Base-by-base conservation (phyloP, 2,113 vertebrate genomes). In the Agapornis roseicollis region DNA sequence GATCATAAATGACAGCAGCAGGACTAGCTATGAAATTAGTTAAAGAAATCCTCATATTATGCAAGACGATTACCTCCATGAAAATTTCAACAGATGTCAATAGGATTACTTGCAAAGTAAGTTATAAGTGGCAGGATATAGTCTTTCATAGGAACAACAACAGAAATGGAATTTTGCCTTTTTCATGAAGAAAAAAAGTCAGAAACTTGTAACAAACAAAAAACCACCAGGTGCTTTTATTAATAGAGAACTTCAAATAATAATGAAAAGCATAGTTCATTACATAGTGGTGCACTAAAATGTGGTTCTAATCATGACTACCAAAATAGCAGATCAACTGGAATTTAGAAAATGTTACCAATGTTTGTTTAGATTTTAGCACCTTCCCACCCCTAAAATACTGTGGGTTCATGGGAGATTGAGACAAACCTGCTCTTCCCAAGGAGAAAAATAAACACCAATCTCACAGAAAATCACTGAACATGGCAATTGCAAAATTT, bases 111-210 rank as follows among this genome's bases (percentile, higher is more conserved):
- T 80, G 17, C 28, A 66, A 72, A 70, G 10, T n/a, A 50, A 72
- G 11, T 25, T 46, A 7, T 7, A 52, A 4, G 13, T 35, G 22
- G 11, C 4, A 85, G 42, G 79, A 76, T 20, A 71, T 1, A 50
- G 1, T 6, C 6, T 71, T 56, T 66, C 10, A 55, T 2, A 25
- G 28, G 81, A 86, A 56, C 4, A 39, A 35, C 33, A 58, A 35
- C 2, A 0, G 41, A 65, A 76, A 29, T 46, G 1, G 1, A 47
- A 33, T 7, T 9, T 35, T 14, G 0, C 6, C 2, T 41, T 65
- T 85, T 52, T 3, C 2, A 9, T 19, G 6, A 5, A 68, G 17
- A 28, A 19, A 13, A 29, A 60, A 44, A 35, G 13, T 17, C 4
- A 55, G 31, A 83, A 15, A 4, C 7, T 22, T 46, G 46, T 44